Percentiles rank a stretch among this genome's conserved stretches.
Conservation (phyloP, 2,113 vertebrate species). For the Poeciliopsis occidentalis region DNA sequence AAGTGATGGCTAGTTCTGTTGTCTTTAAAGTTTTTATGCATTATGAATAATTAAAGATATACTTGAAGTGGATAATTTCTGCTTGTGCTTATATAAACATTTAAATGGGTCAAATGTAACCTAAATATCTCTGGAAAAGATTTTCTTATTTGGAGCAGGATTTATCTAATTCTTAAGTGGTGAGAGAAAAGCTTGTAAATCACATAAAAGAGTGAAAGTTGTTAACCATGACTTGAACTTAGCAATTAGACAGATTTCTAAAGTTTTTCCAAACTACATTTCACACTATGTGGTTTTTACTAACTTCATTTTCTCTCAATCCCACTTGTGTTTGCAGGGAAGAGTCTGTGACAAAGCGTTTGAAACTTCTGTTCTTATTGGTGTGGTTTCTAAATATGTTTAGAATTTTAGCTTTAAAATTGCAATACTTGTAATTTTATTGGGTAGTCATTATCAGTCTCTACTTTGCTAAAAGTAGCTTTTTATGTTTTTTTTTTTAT, state of each 20-base stretch:
- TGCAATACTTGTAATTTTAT: not conserved
- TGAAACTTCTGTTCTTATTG: not conserved
- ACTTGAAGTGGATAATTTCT: too few species aligned
- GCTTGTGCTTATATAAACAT: too few species aligned
- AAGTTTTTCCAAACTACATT: not conserved
- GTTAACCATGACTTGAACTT: not conserved
- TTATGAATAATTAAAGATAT: too few species aligned
- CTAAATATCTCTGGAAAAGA: too few species aligned
- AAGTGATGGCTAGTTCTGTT: too few species aligned
- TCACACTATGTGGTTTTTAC: not conserved
- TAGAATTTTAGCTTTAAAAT: not conserved
- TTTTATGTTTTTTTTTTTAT: not conserved
- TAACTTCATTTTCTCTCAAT: not conserved
- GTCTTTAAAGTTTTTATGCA: too few species aligned
- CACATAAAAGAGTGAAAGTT: not conserved
- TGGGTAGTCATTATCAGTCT: not conserved
- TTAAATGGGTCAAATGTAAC: too few species aligned
- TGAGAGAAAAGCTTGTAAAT: not conserved
- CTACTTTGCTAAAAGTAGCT: not conserved
- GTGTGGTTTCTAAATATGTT: not conserved
- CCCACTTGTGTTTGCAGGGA: not conserved
- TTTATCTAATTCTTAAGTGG: not conserved
- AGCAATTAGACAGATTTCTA: not conserved
- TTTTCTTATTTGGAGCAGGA: not conserved
- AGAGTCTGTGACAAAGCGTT: not conserved